Base-by-base conservation (phyloP, 1,140 invertebrate genomes). In the Meteorus sp. region DNA sequence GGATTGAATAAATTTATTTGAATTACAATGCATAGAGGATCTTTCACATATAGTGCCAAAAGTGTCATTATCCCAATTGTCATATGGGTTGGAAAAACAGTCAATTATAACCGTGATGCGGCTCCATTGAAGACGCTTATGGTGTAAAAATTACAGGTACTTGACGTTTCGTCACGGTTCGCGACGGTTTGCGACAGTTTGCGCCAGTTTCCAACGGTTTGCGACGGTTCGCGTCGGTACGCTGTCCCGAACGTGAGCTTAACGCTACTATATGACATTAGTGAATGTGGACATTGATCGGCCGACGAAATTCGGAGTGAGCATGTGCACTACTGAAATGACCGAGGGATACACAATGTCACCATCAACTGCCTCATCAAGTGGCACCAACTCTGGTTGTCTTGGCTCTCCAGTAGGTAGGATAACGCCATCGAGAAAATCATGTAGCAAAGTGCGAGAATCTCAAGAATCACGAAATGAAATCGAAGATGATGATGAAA, bases 401-500 rank as follows among this genome's bases (percentile, higher is more conserved):
- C 11, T 68, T 11, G 71, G 66, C 22, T 64, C 66, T 9, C 56
- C 64, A 1, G n/a, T 13, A 1, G 55, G 51, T 25, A 56, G 64
- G 37, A 61, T 67, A 56, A 62, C 65, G 17, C 35, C 41, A 20
- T 60, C 55, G 6, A 50, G 54, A 33, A 41, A 33, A 43, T 58
- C 62, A 17, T 54, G 43, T 3, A 51, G 58, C 20, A 53, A 53
- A 29, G 23, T 55, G 4, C 54, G 61, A 13, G 61, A 63, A 37
- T 20, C 25, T 2, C 57, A 50, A 9, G 61, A 63, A 37, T 20
- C 25, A 3, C 57, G 54, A 9, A 58, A 63, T 37, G 62, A 74
- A n/a, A 7, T 37, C 64, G 82, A 81, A 68, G 83, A 79, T 71
- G 85, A 83, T 63, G 85, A 84, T 69, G 88, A 89, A 74, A 89